phyloP scores from a whole-genome alignment of 2,113 vertebrate species.

The Actenoides lindsayi region DNA sequence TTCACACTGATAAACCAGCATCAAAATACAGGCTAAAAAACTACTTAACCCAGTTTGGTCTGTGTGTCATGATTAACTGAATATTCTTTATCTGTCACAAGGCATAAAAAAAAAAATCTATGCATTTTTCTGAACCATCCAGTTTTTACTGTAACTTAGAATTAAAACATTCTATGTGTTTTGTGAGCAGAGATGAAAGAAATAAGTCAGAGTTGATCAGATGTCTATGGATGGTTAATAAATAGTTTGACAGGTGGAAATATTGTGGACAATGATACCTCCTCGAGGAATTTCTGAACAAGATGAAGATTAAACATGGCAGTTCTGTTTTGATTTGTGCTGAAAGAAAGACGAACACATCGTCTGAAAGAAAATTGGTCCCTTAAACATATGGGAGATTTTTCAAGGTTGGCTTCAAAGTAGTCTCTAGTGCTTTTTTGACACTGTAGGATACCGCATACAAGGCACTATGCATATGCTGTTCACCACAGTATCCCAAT shows the following conservation, averaged over 20 bases:
- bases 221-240: not conserved
- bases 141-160: not conserved
- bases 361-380: conserved; percentile 51
- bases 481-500: conserved; percentile 47
- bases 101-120: not conserved
- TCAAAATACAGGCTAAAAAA: not conserved
- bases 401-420: conserved; percentile 69
- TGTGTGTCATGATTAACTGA: not conserved
- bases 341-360: conserved; percentile 51
- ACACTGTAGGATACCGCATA: conserved; percentile 29
- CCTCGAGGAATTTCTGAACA: conserved; percentile 45
- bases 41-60: not conserved
- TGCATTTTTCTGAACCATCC: not conserved
- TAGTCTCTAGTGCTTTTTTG: conserved; percentile 58
- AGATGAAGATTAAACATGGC: conserved; percentile 31
- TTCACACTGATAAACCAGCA: not conserved
- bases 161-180: not conserved
- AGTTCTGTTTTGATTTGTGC: conserved; percentile 62
- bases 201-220: not conserved
- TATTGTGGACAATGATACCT: not conserved
- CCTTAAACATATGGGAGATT: conserved; percentile 67
- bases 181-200: not conserved
- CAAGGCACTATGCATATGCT: conserved; percentile 61
- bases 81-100: not conserved
- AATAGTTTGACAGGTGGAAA: not conserved